phyloP scores from a whole-genome alignment of 1,140 invertebrate genomes.

The Halesus radiatus region DNA sequence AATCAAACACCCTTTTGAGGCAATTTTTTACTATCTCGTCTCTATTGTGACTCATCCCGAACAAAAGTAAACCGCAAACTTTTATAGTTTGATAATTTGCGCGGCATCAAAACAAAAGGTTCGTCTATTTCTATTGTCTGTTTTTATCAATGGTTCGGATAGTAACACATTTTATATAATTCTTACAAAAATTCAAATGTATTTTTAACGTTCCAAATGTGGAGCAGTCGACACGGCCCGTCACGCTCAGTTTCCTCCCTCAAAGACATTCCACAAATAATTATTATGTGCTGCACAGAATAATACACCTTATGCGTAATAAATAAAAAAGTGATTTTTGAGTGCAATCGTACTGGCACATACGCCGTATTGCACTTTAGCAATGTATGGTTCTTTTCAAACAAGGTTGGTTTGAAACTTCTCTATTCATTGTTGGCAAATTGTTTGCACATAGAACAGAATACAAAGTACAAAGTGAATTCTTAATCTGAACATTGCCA shows the following conservation, averaged over 20 bases:
- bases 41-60: not conserved
- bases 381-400: not conserved
- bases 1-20: too few relatives aligned
- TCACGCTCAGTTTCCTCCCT: conserved; percentile 10
- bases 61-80: not conserved
- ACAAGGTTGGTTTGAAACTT: conserved; percentile 1
- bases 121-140: not conserved
- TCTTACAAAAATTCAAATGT: not conserved
- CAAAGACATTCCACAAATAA: not conserved
- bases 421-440: not conserved
- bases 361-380: conserved; percentile 2
- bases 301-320: not conserved
- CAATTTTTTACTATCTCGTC: too few relatives aligned
- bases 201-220: conserved; percentile 10
- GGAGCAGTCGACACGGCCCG: conserved; percentile 20
- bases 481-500: too few relatives aligned
- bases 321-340: not conserved
- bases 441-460: too few relatives aligned
- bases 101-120: not conserved
- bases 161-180: not conserved
- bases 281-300: not conserved
- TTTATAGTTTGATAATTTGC: not conserved
- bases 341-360: not conserved
- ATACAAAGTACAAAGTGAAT: too few relatives aligned
- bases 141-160: not conserved